Percentiles rank a stretch among this genome's conserved stretches.
phyloP scores from a whole-genome alignment of 2,113 vertebrate species.

The Vicugna pacos region DNA sequence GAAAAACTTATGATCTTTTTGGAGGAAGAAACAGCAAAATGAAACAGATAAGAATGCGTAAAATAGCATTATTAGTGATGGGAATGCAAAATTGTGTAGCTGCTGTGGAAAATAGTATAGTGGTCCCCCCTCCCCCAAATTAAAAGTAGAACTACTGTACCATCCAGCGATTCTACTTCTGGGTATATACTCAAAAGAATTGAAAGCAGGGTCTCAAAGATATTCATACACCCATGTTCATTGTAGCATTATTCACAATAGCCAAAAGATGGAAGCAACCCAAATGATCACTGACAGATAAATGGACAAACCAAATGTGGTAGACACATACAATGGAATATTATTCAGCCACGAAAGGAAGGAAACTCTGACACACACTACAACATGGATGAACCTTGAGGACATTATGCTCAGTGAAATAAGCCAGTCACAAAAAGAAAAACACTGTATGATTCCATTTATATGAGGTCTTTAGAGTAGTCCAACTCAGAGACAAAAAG shows the following conservation, averaged over 20 bases:
- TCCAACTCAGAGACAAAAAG: background rate
- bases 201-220: background rate
- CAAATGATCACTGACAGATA: background rate
- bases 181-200: background rate
- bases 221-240: background rate
- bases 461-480: background rate
- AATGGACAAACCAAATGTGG: background rate
- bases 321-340: background rate
- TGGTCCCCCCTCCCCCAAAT: background rate
- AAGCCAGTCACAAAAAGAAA: background rate
- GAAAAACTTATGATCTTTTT: background rate
- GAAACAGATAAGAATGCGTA: background rate
- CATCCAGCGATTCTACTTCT: background rate
- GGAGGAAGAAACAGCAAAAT: constrained; percentile 21
- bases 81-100: background rate
- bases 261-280: background rate
- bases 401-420: background rate
- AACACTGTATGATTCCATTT: background rate
- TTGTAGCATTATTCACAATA: background rate
- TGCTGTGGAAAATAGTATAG: background rate
- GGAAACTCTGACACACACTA: background rate
- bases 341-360: background rate
- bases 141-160: background rate
- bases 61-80: background rate
- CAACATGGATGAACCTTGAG: background rate